Evolutionary conservation across 2,888 invertebrate genomes (phyloP).

Genomic region (Matsumyia berberina): DNA sequence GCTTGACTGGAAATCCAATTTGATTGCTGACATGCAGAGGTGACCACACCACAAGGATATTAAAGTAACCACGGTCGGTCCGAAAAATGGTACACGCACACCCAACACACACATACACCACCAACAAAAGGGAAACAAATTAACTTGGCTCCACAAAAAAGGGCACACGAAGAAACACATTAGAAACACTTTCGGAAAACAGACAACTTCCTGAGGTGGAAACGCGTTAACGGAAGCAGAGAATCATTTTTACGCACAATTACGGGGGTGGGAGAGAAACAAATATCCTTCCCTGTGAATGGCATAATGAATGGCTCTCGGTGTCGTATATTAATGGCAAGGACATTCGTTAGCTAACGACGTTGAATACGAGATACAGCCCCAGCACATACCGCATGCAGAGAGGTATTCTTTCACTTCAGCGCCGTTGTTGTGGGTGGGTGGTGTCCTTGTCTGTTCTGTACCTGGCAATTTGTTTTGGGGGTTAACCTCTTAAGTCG

Average conservation of each 20-base stretch:
- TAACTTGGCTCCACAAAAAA: slow-evolving; percentile 4
- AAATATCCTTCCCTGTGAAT: slow-evolving; percentile 67
- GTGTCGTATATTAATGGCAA: slow-evolving; percentile 75
- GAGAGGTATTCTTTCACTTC: slow-evolving; percentile 27
- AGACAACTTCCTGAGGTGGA: slow-evolving; percentile 9
- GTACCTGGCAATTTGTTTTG: slow-evolving; percentile 64
- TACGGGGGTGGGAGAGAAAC: slow-evolving; percentile 41
- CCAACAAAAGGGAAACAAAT: slow-evolving; percentile 4
- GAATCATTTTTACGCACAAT: slow-evolving; percentile 57
- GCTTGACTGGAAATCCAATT: slow-evolving; percentile 40
- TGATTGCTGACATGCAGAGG: slow-evolving; percentile 18
- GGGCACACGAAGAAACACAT: slow-evolving; percentile 24
- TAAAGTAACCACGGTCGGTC: background rate
- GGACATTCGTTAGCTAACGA: slow-evolving; percentile 68
- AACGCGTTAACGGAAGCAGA: slow-evolving; percentile 1
- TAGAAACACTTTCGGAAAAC: slow-evolving; percentile 46
- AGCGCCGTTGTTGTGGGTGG: slow-evolving; percentile 1
- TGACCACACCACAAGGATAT: slow-evolving; percentile 15
- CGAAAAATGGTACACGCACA: background rate
- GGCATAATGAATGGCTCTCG: slow-evolving; percentile 72
- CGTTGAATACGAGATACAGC: slow-evolving; percentile 52
- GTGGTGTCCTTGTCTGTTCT: slow-evolving; percentile 6
- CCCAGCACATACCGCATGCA: background rate
- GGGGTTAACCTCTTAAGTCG: slow-evolving; percentile 54
- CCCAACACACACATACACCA: background rate